A percentile compares a stretch with the other conserved stretches of the same genome.
These are phyloP conservation scores for Pantherophis vulpinus DNA, from an alignment of 2,797 vertebrate species.

Conservation along the genomic window DNA sequence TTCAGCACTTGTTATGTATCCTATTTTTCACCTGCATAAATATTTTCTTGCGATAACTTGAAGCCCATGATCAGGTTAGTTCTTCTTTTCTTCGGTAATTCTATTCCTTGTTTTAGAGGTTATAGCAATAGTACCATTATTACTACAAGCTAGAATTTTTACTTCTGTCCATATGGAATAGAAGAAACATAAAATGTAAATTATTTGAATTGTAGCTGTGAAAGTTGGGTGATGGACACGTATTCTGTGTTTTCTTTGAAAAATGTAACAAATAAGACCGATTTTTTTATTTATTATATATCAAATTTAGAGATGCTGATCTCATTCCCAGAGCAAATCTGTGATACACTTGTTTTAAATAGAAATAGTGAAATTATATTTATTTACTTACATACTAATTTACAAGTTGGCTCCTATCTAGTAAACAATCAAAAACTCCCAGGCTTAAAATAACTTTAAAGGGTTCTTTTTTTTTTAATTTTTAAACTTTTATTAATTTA, in stretches of 20 bases:
- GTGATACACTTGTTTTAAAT: neutral
- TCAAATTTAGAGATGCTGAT: neutral
- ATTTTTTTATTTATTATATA: neutral
- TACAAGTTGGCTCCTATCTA: constrained; percentile 12
- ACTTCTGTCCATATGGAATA: neutral
- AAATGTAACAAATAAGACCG: neutral
- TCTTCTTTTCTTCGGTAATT: neutral
- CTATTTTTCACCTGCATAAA: neutral
- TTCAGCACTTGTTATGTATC: neutral
- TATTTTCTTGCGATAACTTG: neutral
- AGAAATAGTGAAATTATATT: neutral
- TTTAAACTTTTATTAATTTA: too few species aligned
- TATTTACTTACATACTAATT: neutral
- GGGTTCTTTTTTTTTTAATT: neutral
- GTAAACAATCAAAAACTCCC: constrained; percentile 4
- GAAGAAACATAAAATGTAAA: neutral
- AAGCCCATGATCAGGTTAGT: neutral
- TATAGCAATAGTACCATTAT: neutral
- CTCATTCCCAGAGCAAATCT: neutral
- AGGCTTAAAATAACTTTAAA: neutral
- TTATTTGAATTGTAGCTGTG: neutral
- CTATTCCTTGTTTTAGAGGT: neutral
- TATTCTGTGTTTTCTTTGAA: neutral
- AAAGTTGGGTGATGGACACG: neutral
- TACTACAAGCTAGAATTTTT: neutral